phyloP scores from a whole-genome alignment of 2,888 invertebrate genomes.

The Trichacis sp. region DNA sequence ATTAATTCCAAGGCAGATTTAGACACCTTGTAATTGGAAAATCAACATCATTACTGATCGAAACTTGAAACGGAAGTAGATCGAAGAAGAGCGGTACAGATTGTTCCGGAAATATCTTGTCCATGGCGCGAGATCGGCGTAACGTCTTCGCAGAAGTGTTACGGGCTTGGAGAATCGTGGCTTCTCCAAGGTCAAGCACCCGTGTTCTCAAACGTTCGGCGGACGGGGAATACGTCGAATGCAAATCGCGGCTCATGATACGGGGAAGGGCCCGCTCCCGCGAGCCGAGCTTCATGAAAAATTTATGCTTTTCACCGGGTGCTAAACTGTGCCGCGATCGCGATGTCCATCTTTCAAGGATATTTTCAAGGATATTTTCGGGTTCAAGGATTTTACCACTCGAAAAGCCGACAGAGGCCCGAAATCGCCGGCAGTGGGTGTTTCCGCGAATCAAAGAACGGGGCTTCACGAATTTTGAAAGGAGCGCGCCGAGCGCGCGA shows the following conservation, averaged over 20 bases:
- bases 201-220: constrained; percentile 39
- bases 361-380: not conserved
- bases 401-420: not conserved
- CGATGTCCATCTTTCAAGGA: not conserved
- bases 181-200: constrained; percentile 43
- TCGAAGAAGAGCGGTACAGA: too few species aligned
- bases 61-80: too few species aligned
- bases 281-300: not conserved
- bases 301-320: not conserved
- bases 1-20: too few species aligned
- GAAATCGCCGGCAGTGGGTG: not conserved
- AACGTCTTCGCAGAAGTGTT: constrained; percentile 13
- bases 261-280: constrained; percentile 1
- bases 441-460: not conserved
- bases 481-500: not conserved
- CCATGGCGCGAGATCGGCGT: too few species aligned
- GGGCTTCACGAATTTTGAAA: not conserved
- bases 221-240: constrained; percentile 41
- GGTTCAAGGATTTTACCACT: not conserved
- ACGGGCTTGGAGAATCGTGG: too few species aligned
- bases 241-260: constrained; percentile 32
- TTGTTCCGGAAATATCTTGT: too few species aligned
- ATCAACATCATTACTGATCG: too few species aligned
- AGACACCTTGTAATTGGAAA: too few species aligned
- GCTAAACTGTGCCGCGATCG: not conserved